Evolutionary conservation across 2,888 invertebrate genomes (phyloP).

Genomic region (Tanaodytes sp.): DNA sequence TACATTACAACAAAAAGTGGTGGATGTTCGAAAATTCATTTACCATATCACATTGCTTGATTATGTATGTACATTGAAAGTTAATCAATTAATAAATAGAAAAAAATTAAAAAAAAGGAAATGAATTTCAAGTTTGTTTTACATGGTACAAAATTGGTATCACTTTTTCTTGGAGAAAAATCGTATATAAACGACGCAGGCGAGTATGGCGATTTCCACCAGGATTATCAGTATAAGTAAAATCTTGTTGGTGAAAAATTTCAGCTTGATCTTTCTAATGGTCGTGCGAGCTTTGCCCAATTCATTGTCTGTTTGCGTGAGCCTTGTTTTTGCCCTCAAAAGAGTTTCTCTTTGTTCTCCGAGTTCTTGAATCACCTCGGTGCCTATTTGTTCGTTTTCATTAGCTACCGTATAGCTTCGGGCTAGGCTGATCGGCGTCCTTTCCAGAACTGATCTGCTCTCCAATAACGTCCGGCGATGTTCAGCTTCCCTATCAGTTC

Average conservation of each 20-base stretch:
- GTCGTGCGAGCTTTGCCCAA: conserved; percentile 79
- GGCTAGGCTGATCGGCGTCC: conserved; percentile 75
- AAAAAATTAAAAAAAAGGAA: background rate
- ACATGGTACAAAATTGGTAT: background rate
- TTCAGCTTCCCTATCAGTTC: conserved; percentile 74
- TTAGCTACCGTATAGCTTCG: conserved; percentile 83
- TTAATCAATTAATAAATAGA: too few relatives aligned
- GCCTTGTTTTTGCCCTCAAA: conserved; percentile 78
- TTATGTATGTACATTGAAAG: too few relatives aligned
- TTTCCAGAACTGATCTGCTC: conserved; percentile 75
- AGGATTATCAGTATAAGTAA: conserved; percentile 83
- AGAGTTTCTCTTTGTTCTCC: conserved; percentile 84
- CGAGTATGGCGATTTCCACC: conserved; percentile 80
- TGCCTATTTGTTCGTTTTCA: conserved; percentile 87
- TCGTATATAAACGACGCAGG: conserved; percentile 78
- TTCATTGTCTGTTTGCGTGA: conserved; percentile 82
- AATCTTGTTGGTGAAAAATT: conserved; percentile 84
- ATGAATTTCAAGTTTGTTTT: background rate
- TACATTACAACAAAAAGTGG: too few relatives aligned
- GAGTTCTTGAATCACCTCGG: conserved; percentile 83
- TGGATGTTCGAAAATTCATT: too few relatives aligned
- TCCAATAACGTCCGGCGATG: conserved; percentile 77
- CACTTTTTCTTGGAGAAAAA: conserved; percentile 72
- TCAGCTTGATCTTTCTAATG: conserved; percentile 79
- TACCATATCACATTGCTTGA: too few relatives aligned